Base-by-base conservation (phyloP, 2,113 vertebrate species). In the Heterocephalus glaber region DNA sequence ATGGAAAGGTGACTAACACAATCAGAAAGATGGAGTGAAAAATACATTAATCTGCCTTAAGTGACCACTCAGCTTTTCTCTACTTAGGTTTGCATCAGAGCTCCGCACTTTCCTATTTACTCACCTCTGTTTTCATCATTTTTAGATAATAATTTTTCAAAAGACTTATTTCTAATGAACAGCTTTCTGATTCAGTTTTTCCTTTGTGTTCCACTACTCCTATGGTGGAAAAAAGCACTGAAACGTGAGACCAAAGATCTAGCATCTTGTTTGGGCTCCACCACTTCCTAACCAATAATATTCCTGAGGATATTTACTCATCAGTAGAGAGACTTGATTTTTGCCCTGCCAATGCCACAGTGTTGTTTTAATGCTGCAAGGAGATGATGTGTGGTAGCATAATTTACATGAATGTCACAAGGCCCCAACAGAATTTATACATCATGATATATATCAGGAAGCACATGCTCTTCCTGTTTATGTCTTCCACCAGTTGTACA, bases 301-400 rank as follows among this genome's bases (percentile, higher is more conserved):
- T 86, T 58, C 35, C 65, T n/a, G 56, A 80, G 90, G 85, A 90
- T 63, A 88, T 94, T 94, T 92, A 89, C 93, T 94, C 86, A 96
- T 92, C 54, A 88, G 96, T 77, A 54, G 20, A 76, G 82, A 79
- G 20, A 35, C 79, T 90, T 89, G 68, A 94, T 76, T 96, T 97
- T 68, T 85, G 84, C 63, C 83, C 30, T 88, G 77, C 74, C 35
- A 52, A 52, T 84, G 52, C 85, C 86, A 84, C 30, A 83, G 77
- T 54, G 72, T 79, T 72, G 63, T 61, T 89, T 90, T 38, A 30
- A 79, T 65, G 41, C 77, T 58, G 70, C 83, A 84, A 95, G 83
- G 56, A 87, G 88, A 95, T 47, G 30, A 89, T 74, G 20, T 66
- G 22, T 93, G 58, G 28, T 7, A 72, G 60, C 79, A 89, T 2